phyloP scores from a whole-genome alignment of 2,888 invertebrate genomes.

The Callinectes sapidus region DNA sequence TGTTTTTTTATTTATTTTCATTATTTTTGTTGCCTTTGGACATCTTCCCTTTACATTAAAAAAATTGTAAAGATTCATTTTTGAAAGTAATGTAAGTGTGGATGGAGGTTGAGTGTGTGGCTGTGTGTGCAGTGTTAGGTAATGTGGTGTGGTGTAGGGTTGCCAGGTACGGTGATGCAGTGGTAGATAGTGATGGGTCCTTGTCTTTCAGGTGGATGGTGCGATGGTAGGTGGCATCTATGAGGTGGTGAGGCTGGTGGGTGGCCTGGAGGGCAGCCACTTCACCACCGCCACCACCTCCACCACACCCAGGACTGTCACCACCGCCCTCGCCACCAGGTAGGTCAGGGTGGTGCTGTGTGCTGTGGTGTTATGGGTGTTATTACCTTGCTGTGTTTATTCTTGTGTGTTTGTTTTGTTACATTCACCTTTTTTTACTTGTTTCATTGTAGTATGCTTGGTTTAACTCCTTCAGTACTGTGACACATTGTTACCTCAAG shows the following conservation, averaged over 20 bases:
- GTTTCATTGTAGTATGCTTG: not conserved
- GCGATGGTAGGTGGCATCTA: constrained; percentile 66
- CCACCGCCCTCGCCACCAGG: constrained; percentile 61
- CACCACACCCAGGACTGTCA: constrained; percentile 54
- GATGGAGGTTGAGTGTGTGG: not conserved
- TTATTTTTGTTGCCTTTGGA: no score
- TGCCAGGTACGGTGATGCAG: no score
- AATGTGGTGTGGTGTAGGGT: no score
- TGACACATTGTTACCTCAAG: no score
- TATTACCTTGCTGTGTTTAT: not conserved
- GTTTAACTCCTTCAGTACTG: no score
- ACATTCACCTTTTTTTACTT: no score
- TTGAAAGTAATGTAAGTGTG: no score
- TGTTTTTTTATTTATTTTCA: no score
- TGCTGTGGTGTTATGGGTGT: not conserved
- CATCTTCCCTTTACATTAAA: no score
- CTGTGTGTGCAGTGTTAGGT: not conserved
- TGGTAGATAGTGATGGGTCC: not conserved
- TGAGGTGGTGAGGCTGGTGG: constrained; percentile 69
- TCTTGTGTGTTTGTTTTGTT: no score
- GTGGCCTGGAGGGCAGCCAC: constrained; percentile 56
- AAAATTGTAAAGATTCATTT: no score
- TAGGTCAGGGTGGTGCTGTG: not conserved
- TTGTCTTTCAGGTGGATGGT: constrained; percentile 57
- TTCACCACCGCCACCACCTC: constrained; percentile 65